Evolutionary conservation across 2,797 vertebrate species (phyloP), one percentile per base, ranked within the genome.

Genomic region (Okamejei kenojei): DNA sequence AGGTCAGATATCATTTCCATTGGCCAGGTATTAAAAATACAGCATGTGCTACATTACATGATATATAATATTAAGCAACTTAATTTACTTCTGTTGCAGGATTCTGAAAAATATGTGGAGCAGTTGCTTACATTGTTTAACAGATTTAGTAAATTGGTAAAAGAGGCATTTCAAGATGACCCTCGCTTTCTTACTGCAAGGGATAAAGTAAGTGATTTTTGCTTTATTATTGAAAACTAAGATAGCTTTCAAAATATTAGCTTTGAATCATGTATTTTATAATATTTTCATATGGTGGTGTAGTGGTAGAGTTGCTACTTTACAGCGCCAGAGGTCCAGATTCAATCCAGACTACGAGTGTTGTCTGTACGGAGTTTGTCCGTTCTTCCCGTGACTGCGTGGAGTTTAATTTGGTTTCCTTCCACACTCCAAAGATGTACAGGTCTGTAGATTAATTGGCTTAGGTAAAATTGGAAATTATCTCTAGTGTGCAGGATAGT

Each of bases 51-150:
- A 4, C 73, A 38, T 86, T 93, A 93, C 93, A 93, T 86, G 0
- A 26, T 82, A 93, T 94, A 93, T 78, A 26, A 91, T 21, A 63
- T 94, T 45, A 93, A 93, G 82, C 26, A 45, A 88, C 94, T 93
- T 93, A 76, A 94, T 94, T 94, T 96, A 26, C 93, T 94, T 96
- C 68, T 94, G 65, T 94, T 93, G 78, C 94, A 99, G 99, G 99
- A 99, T 96, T 99, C 99, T 21, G 99, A 99, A 96, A 99, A 99
- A 95, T 99, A 99, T 0, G 99, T 99, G 95, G 99, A 99, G 94
- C 99, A 99, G 94, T 97, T 99, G 95, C 98, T 99, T 94, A 99
- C 98, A 0, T 95, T 99, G 93, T 99, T 99, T 95, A 99, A 99
- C 96, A 98, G 99, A 95, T 99, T 99, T 97, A 99, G 99, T 96